Conservation (phyloP, 92 coral and sea anemone genomes). For the Blastomussa wellsi region DNA sequence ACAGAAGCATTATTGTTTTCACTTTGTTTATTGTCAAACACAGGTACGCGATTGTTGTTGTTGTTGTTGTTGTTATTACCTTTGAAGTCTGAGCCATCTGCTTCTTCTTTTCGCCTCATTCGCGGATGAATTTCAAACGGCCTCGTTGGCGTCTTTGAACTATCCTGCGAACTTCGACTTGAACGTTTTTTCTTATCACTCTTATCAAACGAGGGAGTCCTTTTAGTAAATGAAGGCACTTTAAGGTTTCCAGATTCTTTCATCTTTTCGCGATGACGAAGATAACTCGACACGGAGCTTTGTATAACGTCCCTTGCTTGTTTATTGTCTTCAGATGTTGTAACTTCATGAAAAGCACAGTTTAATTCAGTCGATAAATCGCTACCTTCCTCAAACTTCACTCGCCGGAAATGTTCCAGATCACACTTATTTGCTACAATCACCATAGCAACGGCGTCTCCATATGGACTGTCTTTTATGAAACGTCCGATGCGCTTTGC, state of each 20-base stretch:
- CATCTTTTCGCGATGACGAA: constrained; percentile 39
- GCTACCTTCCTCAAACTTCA: constrained; percentile 22
- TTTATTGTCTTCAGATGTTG: constrained; percentile 39
- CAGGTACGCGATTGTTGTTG: neutral
- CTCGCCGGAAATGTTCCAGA: constrained; percentile 46
- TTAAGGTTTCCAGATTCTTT: constrained; percentile 31
- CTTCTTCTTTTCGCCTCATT: constrained; percentile 32
- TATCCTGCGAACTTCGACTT: constrained; percentile 33
- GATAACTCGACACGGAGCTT: constrained; percentile 23
- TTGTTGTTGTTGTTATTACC: constrained; percentile 32
- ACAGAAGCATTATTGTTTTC: neutral
- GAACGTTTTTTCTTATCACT: constrained; percentile 29
- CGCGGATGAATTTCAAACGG: constrained; percentile 45
- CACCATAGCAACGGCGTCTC: constrained; percentile 33
- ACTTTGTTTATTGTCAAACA: constrained; percentile 11
- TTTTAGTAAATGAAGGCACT: constrained; percentile 32
- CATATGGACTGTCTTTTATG: constrained; percentile 26
- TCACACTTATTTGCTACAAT: constrained; percentile 41
- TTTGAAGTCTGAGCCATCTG: constrained; percentile 35
- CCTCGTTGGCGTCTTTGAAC: neutral
- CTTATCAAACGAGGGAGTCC: constrained; percentile 38
- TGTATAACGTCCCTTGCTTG: constrained; percentile 30
- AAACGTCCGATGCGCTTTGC: constrained; percentile 41
- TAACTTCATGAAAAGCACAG: constrained; percentile 33
- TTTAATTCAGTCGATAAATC: constrained; percentile 28